Percentiles rank a stretch among this genome's conserved stretches.
These are phyloP conservation scores for Maniola jurtina DNA, from an alignment of 1,140 invertebrate genomes.

Conservation along the genomic window DNA sequence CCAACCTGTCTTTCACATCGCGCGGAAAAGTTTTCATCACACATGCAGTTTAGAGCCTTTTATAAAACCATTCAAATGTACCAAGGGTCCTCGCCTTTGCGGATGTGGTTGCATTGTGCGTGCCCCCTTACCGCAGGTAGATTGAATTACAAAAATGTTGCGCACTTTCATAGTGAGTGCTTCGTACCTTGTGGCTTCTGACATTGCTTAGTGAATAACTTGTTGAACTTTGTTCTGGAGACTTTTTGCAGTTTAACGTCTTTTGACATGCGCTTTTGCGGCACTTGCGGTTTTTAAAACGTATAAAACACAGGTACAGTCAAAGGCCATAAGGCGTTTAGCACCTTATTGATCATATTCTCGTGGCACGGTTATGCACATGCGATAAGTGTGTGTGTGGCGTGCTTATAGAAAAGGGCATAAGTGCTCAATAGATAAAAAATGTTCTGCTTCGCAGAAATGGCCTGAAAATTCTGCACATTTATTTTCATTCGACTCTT, in stretches of 20 bases:
- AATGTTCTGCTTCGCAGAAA: no score
- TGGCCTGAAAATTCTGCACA: no score
- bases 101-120: slow-evolving; percentile 36
- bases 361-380: no score
- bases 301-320: not conserved
- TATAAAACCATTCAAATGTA: slow-evolving; percentile 27
- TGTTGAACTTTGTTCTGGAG: slow-evolving; percentile 9
- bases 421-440: no score
- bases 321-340: no score
- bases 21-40: not conserved
- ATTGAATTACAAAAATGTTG: slow-evolving; percentile 33
- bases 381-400: no score
- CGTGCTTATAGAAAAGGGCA: no score
- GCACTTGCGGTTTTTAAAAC: not conserved
- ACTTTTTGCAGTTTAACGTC: not conserved
- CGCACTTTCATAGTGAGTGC: slow-evolving; percentile 24
- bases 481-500: not conserved
- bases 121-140: slow-evolving; percentile 28
- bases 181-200: slow-evolving; percentile 14
- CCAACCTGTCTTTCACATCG: slow-evolving; percentile 5
- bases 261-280: not conserved
- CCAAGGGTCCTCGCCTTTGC: slow-evolving; percentile 23
- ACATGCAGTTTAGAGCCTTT: not conserved
- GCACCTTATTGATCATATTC: no score
- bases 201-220: not conserved